These are phyloP conservation scores for Scaptodrosophila lebanonensis DNA, from an alignment of 1,140 invertebrate species.

Conservation along the genomic window DNA sequence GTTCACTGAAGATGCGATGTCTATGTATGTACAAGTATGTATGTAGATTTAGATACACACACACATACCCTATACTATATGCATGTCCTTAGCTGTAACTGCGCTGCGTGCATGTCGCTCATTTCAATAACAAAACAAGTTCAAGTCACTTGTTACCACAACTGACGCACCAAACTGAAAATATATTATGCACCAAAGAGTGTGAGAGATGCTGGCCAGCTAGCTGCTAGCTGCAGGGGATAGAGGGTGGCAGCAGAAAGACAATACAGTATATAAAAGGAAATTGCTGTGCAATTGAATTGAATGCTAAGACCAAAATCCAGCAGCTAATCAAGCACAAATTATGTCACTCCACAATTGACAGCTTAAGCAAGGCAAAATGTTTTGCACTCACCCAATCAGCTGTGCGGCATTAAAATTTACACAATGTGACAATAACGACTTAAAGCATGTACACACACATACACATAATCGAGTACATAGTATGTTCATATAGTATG, in stretches of 20 bases:
- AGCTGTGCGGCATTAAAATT: slow-evolving; percentile 65
- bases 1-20: slow-evolving; percentile 12
- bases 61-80: too few species aligned
- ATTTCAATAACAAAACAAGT: slow-evolving; percentile 73
- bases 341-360: slow-evolving; percentile 17
- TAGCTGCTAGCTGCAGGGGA: too few species aligned
- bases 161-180: slow-evolving; percentile 67
- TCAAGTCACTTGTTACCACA: slow-evolving; percentile 69
- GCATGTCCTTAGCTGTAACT: slow-evolving; percentile 13
- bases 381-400: slow-evolving; percentile 50
- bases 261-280: too few species aligned
- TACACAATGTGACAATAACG: slow-evolving; percentile 16
- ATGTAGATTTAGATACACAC: slow-evolving; percentile 6
- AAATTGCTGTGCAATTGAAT: too few species aligned
- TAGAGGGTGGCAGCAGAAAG: too few species aligned
- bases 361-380: slow-evolving; percentile 63
- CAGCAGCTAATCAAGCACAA: slow-evolving; percentile 59
- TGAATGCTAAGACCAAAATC: slow-evolving; percentile 19
- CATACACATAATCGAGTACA: too few species aligned
- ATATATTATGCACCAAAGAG: slow-evolving; percentile 67
- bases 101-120: slow-evolving; percentile 26
- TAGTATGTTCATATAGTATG: too few species aligned
- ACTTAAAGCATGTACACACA: too few species aligned
- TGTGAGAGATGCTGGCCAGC: too few species aligned
- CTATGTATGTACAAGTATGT: slow-evolving; percentile 23